Base-by-base conservation (phyloP, 1,140 invertebrate genomes). In the Drosophila ercepeae region DNA sequence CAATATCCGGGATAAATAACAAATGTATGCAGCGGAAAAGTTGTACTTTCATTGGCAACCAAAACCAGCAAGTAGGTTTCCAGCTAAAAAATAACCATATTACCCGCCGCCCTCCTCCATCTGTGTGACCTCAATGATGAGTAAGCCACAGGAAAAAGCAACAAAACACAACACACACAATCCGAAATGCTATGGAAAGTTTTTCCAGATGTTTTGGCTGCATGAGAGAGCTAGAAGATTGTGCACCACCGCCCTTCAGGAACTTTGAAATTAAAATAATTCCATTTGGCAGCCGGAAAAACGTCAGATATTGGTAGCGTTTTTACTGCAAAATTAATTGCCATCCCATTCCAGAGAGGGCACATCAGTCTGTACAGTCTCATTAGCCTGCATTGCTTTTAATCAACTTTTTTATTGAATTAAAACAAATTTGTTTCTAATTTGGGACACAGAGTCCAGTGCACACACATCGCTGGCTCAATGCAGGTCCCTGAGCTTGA, bases 351-450 rank as follows among this genome's bases (percentile, higher is more conserved):
- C 19, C 34, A 16, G 5, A 23, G 27, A 27, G 11, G 36, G 48
- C 18, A 18, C n/a, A 19, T 36, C 21, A 29, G 19, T 27, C 63
- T 59, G 61, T 41, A 68, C 58, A 41, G 9, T 55, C 70, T 51
- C 54, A 65, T 72, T 72, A 68, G 55, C 72, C 29, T 50, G 45
- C 44, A 51, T 75, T 63, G 55, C 69, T 74, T 76, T 77, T 73
- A 84, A 84, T 86, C 76, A 81, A 86, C 63, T 49, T 67, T 75
- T 73, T 65, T 68, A 84, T 86, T 74, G 72, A 76, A 84, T 81
- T 76, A 76, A 79, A 32, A 77, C 76, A 86, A 84, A 84, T 81
- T 86, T 81, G 81, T 65, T 81, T 81, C 71, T 81, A 88, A 86
- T 76, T 76, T 69, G 73, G 41, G 51, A 32, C 45, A 55, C 53